phyloP scores from a whole-genome alignment of 2,113 vertebrate genomes.

The Nothoprocta perdicaria region DNA sequence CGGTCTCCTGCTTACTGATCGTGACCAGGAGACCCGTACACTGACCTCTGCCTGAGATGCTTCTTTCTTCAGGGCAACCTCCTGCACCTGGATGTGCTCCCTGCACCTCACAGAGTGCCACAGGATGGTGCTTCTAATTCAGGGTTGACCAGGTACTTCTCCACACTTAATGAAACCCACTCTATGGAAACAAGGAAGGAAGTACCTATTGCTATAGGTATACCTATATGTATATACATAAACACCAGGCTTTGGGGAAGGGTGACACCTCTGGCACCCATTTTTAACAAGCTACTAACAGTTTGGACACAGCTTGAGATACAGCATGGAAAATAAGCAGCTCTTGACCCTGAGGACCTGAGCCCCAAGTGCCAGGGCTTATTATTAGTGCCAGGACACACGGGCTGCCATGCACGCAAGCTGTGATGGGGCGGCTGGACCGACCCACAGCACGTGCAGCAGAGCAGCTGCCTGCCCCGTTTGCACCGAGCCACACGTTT shows the following conservation, averaged over 20 bases:
- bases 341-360: accelerated
- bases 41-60: accelerated
- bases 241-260: neutral
- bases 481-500: neutral
- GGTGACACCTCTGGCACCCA: neutral
- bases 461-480: accelerated
- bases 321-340: neutral
- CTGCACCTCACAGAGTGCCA: neutral
- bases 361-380: too few relatives aligned
- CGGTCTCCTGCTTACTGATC: neutral
- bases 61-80: neutral
- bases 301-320: neutral
- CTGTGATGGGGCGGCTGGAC: too few relatives aligned
- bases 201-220: neutral
- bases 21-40: accelerated
- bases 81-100: neutral
- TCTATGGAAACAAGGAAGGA: neutral
- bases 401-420: too few relatives aligned
- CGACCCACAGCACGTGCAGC: neutral
- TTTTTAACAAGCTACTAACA: neutral
- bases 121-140: neutral
- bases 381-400: too few relatives aligned
- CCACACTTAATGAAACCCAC: neutral
- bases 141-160: neutral
- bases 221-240: neutral